phyloP scores from a whole-genome alignment of 2,113 vertebrate species.

The Python bivittatus region DNA sequence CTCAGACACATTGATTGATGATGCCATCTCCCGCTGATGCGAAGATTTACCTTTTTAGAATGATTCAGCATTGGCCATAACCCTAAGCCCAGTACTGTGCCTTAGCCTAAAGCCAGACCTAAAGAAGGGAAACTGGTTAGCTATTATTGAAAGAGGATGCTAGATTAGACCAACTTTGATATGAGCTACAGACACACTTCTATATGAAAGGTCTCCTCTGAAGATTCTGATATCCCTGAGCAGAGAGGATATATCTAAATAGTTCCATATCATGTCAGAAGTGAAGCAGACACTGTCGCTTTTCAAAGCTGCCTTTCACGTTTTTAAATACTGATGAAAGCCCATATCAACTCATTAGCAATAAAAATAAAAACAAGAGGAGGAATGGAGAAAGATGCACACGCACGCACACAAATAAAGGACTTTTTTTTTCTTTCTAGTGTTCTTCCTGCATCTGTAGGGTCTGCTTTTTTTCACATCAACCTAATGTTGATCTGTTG shows the following conservation, averaged over 20 bases:
- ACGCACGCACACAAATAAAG: background rate
- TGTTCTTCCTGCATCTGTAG: no score
- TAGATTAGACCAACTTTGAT: background rate
- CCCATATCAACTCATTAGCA: background rate
- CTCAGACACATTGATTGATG: no score
- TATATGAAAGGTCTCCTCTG: background rate
- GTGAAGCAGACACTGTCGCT: background rate
- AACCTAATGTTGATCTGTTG: no score
- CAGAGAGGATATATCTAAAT: background rate
- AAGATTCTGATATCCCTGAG: background rate
- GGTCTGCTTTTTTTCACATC: no score
- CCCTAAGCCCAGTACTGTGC: background rate
- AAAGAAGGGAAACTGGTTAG: background rate
- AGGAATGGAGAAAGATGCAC: background rate
- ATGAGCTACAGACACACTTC: background rate
- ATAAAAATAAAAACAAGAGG: background rate
- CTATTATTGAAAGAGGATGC: background rate
- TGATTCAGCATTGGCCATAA: background rate
- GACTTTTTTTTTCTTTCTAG: no score
- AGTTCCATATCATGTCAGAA: background rate
- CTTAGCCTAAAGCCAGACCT: background rate
- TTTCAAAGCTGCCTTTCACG: background rate
- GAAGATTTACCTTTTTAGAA: no score
- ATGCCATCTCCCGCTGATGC: no score
- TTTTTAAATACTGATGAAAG: background rate